Base-by-base conservation (phyloP, 2,797 vertebrate species). In the Serranus cabrilla region DNA sequence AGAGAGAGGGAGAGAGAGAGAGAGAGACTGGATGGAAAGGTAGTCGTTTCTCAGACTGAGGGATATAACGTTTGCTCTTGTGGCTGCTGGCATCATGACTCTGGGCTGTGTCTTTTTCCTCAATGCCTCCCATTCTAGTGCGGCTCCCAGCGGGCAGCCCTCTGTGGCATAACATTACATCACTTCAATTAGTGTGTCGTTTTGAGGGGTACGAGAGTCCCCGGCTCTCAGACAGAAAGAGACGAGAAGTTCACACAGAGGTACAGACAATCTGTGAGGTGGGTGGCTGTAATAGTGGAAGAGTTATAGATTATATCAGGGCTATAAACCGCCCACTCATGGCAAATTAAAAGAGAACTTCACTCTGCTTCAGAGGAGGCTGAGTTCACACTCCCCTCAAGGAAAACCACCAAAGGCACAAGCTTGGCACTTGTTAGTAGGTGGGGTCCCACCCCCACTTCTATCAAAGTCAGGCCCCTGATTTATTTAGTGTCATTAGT, bases 121-220 rank as follows among this genome's bases (percentile, higher is more conserved):
- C 85, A 87, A 88, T 87, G 87, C 81, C 82, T 91, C 85, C 85
- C 77, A 84, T 90, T 92, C 84, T 91, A 79, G 80, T 74, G 55
- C 51, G 6, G 63, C 82, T 91, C 85, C 86, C 83, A 81, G 74
- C 61, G 74, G 85, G 71, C 86, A 71, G 81, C 69, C 76, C 78
- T 88, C 86, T 71, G 85, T 80, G 83, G 87, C 87, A 76, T 80
- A 84, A 91, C 87, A 91, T 93, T 89, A 93, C 93, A 87, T 94
- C 92, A 93, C 81, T 88, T 90, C 78, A 89, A 84, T 92, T 90
- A 93, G 84, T 27, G 20, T 71, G 72, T 85, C 66, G 49, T 80
- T 85, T 80, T 77, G 74, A 87, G 85, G 83, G 78, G 77, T 45
- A 34, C 54, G 18, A 75, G 68, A 82, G 84, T 70, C 81, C 65